Base-by-base conservation (phyloP, 2,113 vertebrate species). In the Oryzias curvinotus region DNA sequence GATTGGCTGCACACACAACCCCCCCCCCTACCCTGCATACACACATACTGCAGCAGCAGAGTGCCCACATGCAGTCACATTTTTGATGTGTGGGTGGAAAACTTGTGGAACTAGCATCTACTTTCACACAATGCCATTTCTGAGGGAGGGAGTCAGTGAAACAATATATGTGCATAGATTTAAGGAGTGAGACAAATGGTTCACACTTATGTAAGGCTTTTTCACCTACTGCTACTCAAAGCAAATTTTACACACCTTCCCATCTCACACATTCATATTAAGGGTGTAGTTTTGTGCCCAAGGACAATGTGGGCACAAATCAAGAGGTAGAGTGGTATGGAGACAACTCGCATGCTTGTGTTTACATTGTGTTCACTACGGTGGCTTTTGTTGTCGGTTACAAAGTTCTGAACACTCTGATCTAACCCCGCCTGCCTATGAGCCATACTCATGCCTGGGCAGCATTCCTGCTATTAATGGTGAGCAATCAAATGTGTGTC, bases 81-180 rank as follows among this genome's bases (percentile, higher is more conserved):
- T 86, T 77, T 63, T 83, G 62, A 14, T 75, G 78, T 68, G 86
- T 82, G 81, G 84, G 85, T 50, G 83, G 80, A 57, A 77, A 80
- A 82, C 71, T 75, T 18, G 61, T 30, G 52, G 73, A 86, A 78
- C 71, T 60, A 73, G 76, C 79, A 65, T 84, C 85, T 85, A 84
- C 82, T 74, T 84, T 84, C 85, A 85, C 70, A 80, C 65, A 70
- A 71, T 81, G 82, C 68, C 69, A 82, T 81, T 65, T 79, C 71
- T 76, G 77, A 67, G 78, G 81, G 82, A 81, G 76, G 65, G 18
- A 67, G 63, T 59, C 14, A 46, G 71, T 65, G 66, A 62, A 55
- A 81, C 66, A 68, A 57, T 60, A 49, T 63, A 59, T 65, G 52
- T 44, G 68, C 17, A 53, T 72, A 71, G 75, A 69, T 67, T 70